Conservation (phyloP, 2,888 invertebrate genomes). For the Cheilosia vernalis region DNA sequence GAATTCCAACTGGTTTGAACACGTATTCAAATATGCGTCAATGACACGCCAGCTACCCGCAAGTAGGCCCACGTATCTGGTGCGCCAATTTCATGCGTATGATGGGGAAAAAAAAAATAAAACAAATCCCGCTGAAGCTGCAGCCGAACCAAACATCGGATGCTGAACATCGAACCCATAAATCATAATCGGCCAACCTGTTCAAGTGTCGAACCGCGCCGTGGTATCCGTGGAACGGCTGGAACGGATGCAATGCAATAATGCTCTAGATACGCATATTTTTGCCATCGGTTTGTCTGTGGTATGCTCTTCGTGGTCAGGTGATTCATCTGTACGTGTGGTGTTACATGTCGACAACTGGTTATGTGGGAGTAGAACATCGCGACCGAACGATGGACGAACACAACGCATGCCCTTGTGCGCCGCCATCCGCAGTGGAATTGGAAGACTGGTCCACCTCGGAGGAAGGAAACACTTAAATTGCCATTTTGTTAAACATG, state of each 20-base stretch:
- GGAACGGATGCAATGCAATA: constrained; percentile 31
- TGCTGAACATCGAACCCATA: constrained; percentile 61
- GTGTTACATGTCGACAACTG: constrained; percentile 74
- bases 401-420: constrained; percentile 32
- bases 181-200: constrained; percentile 74
- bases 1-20: constrained; percentile 71
- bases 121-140: constrained; percentile 27
- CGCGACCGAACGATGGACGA: constrained; percentile 21
- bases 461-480: constrained; percentile 68
- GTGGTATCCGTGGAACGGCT: constrained; percentile 41
- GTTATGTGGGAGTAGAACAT: constrained; percentile 74
- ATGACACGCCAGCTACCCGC: constrained; percentile 67
- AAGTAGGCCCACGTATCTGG: constrained; percentile 56
- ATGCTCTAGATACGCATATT: constrained; percentile 54
- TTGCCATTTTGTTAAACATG: constrained; percentile 75
- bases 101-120: constrained; percentile 28
- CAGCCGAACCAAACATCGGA: constrained; percentile 50
- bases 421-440: constrained; percentile 3
- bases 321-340: constrained; percentile 72
- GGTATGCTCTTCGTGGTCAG: constrained; percentile 60
- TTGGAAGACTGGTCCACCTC: no score
- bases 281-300: constrained; percentile 1
- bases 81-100: constrained; percentile 50
- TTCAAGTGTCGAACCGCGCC: constrained; percentile 59
- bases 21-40: constrained; percentile 71